A percentile compares a stretch with the other conserved stretches of the same genome.
These are phyloP conservation scores for Eupsilia transversa DNA, from an alignment of 2,888 invertebrate genomes.

Conservation along the genomic window DNA sequence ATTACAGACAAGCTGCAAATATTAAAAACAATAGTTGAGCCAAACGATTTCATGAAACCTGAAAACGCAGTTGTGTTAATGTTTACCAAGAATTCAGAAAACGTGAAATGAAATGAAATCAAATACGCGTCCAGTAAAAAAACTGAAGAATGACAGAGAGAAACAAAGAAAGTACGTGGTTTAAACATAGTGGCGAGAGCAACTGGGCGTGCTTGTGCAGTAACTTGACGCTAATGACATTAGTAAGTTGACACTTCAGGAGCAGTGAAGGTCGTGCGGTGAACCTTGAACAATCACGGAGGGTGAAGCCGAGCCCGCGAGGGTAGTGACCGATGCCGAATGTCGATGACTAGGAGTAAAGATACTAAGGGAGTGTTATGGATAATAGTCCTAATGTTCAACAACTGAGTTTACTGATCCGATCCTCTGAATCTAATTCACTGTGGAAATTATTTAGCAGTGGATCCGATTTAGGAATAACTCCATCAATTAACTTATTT, in stretches of 20 bases:
- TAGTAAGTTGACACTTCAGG: conserved; percentile 76
- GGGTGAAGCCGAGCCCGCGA: conserved; percentile 64
- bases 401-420: neutral
- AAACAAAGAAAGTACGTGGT: conserved; percentile 37
- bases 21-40: conserved; percentile 16
- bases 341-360: conserved; percentile 25
- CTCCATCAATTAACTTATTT: conserved; percentile 38
- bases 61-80: conserved; percentile 6
- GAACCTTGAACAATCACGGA: conserved; percentile 74
- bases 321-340: conserved; percentile 68
- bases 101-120: conserved; percentile 25
- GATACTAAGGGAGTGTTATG: neutral
- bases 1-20: conserved; percentile 23
- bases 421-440: neutral
- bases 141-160: conserved; percentile 22
- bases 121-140: conserved; percentile 22
- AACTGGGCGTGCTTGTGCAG: conserved; percentile 51
- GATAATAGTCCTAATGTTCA: neutral
- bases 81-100: conserved; percentile 34
- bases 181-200: conserved; percentile 37
- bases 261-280: conserved; percentile 80
- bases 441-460: neutral
- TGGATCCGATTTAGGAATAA: conserved; percentile 1
- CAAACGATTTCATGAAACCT: conserved; percentile 30
- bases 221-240: conserved; percentile 75